Conservation (phyloP, 2,113 vertebrate species). For the Hippopotamus amphibius region DNA sequence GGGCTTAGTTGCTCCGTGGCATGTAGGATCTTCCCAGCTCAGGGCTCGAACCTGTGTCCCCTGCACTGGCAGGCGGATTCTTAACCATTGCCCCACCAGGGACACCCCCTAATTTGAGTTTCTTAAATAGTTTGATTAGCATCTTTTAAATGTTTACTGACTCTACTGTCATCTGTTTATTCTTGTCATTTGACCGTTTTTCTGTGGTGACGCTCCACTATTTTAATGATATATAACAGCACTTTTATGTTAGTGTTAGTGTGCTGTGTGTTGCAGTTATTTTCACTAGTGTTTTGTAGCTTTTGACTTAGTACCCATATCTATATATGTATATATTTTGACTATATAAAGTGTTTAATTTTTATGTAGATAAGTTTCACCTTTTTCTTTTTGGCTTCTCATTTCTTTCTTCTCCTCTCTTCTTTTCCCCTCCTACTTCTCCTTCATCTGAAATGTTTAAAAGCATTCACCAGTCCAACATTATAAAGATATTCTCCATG, state of each 20-base stretch:
- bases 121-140: neutral
- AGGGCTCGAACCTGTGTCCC: neutral
- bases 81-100: neutral
- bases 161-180: neutral
- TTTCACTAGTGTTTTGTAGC: neutral
- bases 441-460: neutral
- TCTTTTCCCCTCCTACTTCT: neutral
- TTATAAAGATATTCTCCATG: neutral
- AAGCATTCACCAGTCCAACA: neutral
- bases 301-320: neutral
- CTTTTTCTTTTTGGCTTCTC: neutral
- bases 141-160: slow-evolving; percentile 6
- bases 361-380: neutral
- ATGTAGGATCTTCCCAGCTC: neutral
- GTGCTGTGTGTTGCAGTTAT: neutral
- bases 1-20: no score
- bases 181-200: slow-evolving; percentile 15
- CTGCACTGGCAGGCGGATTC: neutral
- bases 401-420: neutral
- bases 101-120: neutral
- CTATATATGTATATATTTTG: neutral
- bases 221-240: slow-evolving; percentile 15
- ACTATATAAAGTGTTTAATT: neutral
- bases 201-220: neutral
- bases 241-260: neutral